Base-by-base conservation (phyloP, 2,797 vertebrate genomes). In the Salmo trutta region DNA sequence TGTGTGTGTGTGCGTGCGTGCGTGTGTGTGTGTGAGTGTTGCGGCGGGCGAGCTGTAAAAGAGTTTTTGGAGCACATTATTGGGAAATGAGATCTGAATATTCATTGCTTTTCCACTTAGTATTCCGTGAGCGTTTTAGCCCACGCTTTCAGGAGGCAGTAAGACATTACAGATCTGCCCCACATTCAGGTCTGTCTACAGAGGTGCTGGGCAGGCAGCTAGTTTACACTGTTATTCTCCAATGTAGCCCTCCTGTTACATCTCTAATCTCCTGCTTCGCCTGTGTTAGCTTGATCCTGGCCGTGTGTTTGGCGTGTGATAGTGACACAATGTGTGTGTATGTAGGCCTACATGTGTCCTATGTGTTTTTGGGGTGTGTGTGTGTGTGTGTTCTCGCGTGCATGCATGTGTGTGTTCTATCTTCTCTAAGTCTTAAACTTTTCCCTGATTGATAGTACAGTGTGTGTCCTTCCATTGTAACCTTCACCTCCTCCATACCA, bases 81-180 rank as follows among this genome's bases (percentile, higher is more conserved):
- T 86, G 76, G 80, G 81, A 87, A 88, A 88, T 84, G 75, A 81
- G 75, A 83, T 82, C 67, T 91, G 88, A 91, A 91, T 91, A 90
- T 91, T 91, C 86, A 89, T 90, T 80, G 56, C 24, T 7, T 80
- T 76, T 75, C 77, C 76, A 81, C 79, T 88, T 88, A 84, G 83
- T 88, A 89, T 90, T 88, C 86, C 77, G 71, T 66, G 53, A 15
- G 67, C 68, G 36, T 81, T 52, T 73, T 73, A 78, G 83, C 85
- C 83, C 81, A 81, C 79, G 33, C 70, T 4, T 79, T 85, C 77
- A 82, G 83, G 80, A 85, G 83, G 78, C 53, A 76, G 79, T 70
- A 73, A 83, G 79, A 86, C 84, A 89, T 82, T 75, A 77, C 78
- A 75, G 81, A 81, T 72, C 73, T 83, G 79, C 74, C 76, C 83